Base-by-base conservation (phyloP, 35 echinoderm and acorn worm species). In the Heliocidaris tuberculata region DNA sequence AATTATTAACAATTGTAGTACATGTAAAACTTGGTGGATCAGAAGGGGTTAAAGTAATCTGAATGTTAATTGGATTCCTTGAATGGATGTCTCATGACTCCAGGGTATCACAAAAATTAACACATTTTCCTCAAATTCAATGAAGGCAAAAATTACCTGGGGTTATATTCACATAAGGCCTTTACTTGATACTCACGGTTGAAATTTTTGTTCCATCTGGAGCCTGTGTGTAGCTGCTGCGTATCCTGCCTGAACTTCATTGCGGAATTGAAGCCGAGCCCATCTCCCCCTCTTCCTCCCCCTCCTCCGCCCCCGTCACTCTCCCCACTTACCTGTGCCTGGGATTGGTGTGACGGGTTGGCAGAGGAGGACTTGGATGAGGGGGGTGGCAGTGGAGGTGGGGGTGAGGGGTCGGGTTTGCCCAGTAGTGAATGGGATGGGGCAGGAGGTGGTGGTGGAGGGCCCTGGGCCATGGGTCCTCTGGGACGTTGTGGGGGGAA, bases 241-340 rank as follows among this genome's bases (percentile, higher is more conserved):
- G 31, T 6, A 16, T 59, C 29, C 50, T 24, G 91, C 91, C 91
- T 49, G 47, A 59, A 93, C 91, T 93, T 93, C 27, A 50, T 13
- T 17, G 91, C 50, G 16, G 50, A 47, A 4, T 49, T 6, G 30
- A 48, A 93, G 47, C 91, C 48, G 48, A 2, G 91, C 50, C 29
- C 21, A 11, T 30, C 48, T 32, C 91, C 91, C 47, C 91, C 91
- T 49, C 91, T 49, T 52, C 91, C 91, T 48, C 91, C 50, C 13
- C 91, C 91, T 52, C 48, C 91, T 31, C 91, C 48, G 19, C 47
- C 91, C 12, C 49, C 91, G 27, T 59, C 91, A 59, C 91, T 59
- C 31, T 93, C 48, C 27, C 91, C 91, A 93, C 91, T 93, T 93
- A 93, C 91, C 91, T 93, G 91, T 48, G 47, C 27, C 50, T 93